Conservation (phyloP, 1,140 invertebrate genomes). For the Anoplophora glabripennis region DNA sequence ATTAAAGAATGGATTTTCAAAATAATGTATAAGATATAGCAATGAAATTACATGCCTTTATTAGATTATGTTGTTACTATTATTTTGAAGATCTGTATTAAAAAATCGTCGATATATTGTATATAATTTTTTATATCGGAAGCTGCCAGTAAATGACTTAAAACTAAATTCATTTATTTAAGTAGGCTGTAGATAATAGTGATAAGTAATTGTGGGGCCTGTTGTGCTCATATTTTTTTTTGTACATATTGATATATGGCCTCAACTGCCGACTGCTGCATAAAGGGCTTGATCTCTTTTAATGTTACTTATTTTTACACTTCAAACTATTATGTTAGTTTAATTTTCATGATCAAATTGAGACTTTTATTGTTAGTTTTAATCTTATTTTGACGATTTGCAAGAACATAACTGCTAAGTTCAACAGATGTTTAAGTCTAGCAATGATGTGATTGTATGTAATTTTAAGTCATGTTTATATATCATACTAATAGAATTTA, state of each 20-base stretch:
- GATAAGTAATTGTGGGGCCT: slow-evolving; percentile 28
- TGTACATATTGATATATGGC: slow-evolving; percentile 32
- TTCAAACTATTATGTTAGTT: slow-evolving; percentile 6
- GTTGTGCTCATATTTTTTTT: slow-evolving; percentile 26
- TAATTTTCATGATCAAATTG: too few species aligned
- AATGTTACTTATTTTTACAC: slow-evolving; percentile 34
- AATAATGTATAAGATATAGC: too few species aligned
- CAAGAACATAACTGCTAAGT: slow-evolving; percentile 39
- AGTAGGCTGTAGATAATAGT: slow-evolving; percentile 23
- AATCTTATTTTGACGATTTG: slow-evolving; percentile 20
- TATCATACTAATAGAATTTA: slow-evolving; percentile 43
- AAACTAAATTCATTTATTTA: slow-evolving; percentile 16
- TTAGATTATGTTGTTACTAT: too few species aligned
- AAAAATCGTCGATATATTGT: slow-evolving; percentile 1
- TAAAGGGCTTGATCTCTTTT: slow-evolving; percentile 42
- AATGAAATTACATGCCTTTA: too few species aligned
- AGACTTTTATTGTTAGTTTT: neutral
- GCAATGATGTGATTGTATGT: slow-evolving; percentile 45
- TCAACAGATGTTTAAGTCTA: slow-evolving; percentile 38
- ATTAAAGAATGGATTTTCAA: too few species aligned
- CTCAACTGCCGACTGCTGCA: slow-evolving; percentile 34
- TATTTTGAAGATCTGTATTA: slow-evolving; percentile 7
- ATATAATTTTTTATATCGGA: slow-evolving; percentile 10
- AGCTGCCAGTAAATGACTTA: slow-evolving; percentile 6
- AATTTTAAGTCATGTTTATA: slow-evolving; percentile 44